Evolutionary conservation across 2,888 invertebrate genomes (phyloP).

Genomic region (Agrochola litura): DNA sequence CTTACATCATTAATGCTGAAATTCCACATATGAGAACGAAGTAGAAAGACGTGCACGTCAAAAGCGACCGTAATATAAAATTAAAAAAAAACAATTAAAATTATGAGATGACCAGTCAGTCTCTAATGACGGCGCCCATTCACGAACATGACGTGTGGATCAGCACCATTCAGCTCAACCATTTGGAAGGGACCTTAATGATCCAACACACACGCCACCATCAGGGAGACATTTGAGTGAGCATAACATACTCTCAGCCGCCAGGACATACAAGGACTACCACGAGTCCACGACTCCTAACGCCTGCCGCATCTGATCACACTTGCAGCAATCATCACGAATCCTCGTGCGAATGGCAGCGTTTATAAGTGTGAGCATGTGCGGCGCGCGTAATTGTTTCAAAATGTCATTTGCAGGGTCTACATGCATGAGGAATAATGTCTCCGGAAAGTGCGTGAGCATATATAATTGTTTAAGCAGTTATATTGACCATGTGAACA

Average conservation of each 20-base stretch:
- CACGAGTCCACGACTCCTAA: neutral
- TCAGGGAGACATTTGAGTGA: neutral
- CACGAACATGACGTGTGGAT: neutral
- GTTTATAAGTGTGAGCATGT: neutral
- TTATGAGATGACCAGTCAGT: neutral
- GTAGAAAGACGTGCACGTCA: neutral
- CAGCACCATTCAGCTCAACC: neutral
- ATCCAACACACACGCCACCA: too few relatives aligned
- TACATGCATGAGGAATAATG: slow-evolving; percentile 20
- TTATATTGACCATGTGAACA: slow-evolving; percentile 20
- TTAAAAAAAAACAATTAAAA: neutral
- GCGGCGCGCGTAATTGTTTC: neutral
- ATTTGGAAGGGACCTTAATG: too few relatives aligned
- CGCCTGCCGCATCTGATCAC: neutral
- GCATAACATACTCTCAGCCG: neutral
- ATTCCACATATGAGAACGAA: neutral
- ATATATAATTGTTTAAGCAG: slow-evolving; percentile 37
- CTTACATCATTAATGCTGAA: neutral
- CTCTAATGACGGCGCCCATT: neutral
- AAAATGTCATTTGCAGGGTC: slow-evolving; percentile 23
- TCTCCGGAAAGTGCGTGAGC: slow-evolving; percentile 23
- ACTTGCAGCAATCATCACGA: neutral
- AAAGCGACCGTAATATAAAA: neutral
- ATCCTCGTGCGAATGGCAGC: neutral
- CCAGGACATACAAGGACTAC: neutral